Conservation (phyloP, 2,113 vertebrate species). For the Stegostoma tigrinum region DNA sequence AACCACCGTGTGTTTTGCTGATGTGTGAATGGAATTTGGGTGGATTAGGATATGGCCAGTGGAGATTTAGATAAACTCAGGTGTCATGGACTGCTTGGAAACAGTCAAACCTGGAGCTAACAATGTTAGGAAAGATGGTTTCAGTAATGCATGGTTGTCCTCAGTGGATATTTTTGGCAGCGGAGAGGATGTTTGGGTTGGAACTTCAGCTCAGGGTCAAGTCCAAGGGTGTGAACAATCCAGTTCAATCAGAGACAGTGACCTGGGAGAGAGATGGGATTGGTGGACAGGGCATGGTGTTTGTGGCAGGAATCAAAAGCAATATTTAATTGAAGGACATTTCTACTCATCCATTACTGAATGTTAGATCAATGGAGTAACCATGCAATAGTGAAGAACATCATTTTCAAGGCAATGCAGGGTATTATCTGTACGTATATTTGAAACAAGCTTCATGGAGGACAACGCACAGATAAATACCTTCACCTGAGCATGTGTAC, state of each 20-base stretch:
- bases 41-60: background rate
- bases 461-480: background rate
- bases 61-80: background rate
- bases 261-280: background rate
- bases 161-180: background rate
- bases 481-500: background rate
- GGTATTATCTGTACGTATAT: background rate
- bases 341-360: background rate
- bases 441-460: background rate
- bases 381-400: background rate
- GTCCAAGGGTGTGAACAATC: background rate
- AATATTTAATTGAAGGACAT: background rate
- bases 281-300: background rate
- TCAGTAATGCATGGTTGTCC: background rate
- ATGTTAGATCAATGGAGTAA: background rate
- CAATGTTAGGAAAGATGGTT: background rate
- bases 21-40: background rate
- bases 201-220: background rate
- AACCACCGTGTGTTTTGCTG: background rate
- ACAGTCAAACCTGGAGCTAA: background rate
- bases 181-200: background rate
- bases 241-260: background rate
- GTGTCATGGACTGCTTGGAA: background rate
- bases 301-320: background rate
- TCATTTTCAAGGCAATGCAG: background rate